Percentiles rank a stretch among this genome's conserved stretches.
These are phyloP conservation scores for Alfaro cultratus DNA, from an alignment of 2,797 vertebrate genomes.

Conservation along the genomic window DNA sequence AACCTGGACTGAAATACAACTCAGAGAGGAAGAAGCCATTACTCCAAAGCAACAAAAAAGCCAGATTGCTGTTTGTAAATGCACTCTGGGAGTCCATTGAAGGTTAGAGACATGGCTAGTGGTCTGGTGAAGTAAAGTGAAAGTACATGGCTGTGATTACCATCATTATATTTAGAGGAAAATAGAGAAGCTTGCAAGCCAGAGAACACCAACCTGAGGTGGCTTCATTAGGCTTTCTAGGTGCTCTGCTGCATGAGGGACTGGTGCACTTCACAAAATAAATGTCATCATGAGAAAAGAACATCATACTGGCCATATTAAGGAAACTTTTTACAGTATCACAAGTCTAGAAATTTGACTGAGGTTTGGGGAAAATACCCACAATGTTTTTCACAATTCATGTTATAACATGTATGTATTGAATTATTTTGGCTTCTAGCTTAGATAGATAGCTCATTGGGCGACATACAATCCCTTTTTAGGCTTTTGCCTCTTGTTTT, in stretches of 20 bases:
- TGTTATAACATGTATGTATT: background rate
- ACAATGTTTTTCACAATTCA: background rate
- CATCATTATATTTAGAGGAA: background rate
- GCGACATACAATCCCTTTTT: conserved; percentile 52
- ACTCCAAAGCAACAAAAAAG: background rate
- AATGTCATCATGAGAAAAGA: background rate
- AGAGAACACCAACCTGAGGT: background rate
- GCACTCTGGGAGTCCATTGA: background rate
- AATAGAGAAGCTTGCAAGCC: background rate
- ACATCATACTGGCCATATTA: background rate
- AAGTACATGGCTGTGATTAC: background rate
- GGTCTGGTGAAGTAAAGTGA: background rate
- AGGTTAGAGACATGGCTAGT: background rate
- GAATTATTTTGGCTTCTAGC: background rate
- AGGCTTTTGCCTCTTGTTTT: conserved; percentile 33
- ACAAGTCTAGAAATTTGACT: background rate
- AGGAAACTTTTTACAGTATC: background rate
- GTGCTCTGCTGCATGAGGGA: background rate
- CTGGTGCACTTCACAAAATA: background rate
- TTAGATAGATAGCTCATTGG: background rate
- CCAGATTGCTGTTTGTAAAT: background rate
- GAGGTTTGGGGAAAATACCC: background rate
- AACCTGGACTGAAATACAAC: background rate
- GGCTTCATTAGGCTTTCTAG: background rate
- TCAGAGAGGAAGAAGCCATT: background rate